Evolutionary conservation across 2,888 invertebrate species (phyloP).

Genomic region (Esperia sulphurella): DNA sequence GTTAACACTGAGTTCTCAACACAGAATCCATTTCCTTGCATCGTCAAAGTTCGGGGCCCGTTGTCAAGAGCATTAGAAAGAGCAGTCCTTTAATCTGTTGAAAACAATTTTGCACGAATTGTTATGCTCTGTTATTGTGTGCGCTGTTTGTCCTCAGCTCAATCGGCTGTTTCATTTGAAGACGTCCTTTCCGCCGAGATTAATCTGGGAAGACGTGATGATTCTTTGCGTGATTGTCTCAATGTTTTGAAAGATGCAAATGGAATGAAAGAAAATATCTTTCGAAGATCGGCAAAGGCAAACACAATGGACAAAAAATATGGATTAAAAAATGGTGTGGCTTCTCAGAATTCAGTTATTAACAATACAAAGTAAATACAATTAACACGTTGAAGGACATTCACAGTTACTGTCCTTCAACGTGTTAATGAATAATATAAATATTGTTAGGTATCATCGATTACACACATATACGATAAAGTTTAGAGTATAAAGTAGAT

Average conservation of each 20-base stretch:
- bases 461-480: too few relatives aligned
- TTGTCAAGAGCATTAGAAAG: slow-evolving; percentile 57
- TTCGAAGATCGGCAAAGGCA: too few relatives aligned
- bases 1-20: not conserved
- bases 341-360: too few relatives aligned
- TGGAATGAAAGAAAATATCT: not conserved
- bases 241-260: not conserved
- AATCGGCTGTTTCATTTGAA: slow-evolving; percentile 20
- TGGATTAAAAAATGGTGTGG: too few relatives aligned
- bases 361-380: too few relatives aligned
- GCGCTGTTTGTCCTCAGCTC: slow-evolving; percentile 28
- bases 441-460: too few relatives aligned
- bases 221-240: slow-evolving; percentile 2
- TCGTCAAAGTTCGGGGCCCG: slow-evolving; percentile 22
- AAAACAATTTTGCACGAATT: slow-evolving; percentile 57
- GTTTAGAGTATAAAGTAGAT: too few relatives aligned
- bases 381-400: too few relatives aligned
- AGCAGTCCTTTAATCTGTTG: slow-evolving; percentile 47
- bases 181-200: slow-evolving; percentile 5
- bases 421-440: too few relatives aligned
- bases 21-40: not conserved
- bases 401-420: too few relatives aligned
- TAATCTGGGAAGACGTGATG: slow-evolving; percentile 12
- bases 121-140: slow-evolving; percentile 34
- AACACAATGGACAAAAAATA: too few relatives aligned